Evolutionary conservation across 1,140 invertebrate species (phyloP), one percentile per base, ranked within the genome.

Genomic region (Oedothorax gibbosus): DNA sequence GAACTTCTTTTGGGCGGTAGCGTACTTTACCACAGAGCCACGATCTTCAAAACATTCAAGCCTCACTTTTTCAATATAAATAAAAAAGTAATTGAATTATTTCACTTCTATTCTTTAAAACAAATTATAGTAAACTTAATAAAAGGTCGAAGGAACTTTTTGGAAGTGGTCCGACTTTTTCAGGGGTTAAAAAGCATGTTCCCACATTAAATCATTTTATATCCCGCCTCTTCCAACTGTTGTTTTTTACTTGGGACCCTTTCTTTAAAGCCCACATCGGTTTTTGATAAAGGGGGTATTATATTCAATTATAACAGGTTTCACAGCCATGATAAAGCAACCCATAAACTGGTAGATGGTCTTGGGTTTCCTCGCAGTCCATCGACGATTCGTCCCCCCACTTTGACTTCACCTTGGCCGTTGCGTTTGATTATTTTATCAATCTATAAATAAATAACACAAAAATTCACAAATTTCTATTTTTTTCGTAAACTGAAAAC

Each of bases 371-470:
- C 73, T 60, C 53, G 20, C 73, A 76, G 60, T 60, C 73, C 54
- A 49, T 76, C 73, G 3, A 62, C 57, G 21, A 14, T 57, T 9
- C 14, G 8, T 35, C 73, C 56, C 14, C 2, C 73, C 18, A 76
- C 35, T 7, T 76, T 76, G 1, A 15, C 14, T 62, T 76, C 76
- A 64, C 79, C 78, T 12, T n/a, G 21, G 20, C 66, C 69, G 60
- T 83, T 69, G 20, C 65, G 51, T 66, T 54, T 86, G 64, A 35
- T 10, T 9, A 20, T 86, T 86, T 8, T 68, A 5, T 1, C 35
- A 35, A 35, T 35, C 35, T 35, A 35, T 2, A 35, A 35, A 35
- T 35, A 35, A 35, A 35, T 35, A 35, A 35, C n/a, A n/a, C n/a
- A 35, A 2, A 35, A 35, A 35, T 35, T 2, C 1, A 35, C 5